These are phyloP conservation scores for Luperina nickerlii DNA, from an alignment of 2,888 invertebrate genomes.

Conservation along the genomic window DNA sequence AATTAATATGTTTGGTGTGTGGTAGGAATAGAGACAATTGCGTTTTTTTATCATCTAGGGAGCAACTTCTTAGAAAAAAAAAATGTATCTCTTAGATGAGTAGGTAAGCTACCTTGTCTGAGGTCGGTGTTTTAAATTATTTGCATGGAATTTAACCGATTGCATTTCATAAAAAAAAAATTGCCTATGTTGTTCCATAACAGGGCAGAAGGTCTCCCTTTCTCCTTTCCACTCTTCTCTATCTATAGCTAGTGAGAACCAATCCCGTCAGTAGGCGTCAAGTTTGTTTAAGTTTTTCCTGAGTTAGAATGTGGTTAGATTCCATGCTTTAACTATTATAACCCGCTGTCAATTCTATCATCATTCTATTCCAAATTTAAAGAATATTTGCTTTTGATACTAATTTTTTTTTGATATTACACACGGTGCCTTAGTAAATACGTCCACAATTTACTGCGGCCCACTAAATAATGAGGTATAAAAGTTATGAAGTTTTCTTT, in stretches of 20 bases:
- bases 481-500: too few relatives aligned
- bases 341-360: background rate
- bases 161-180: background rate
- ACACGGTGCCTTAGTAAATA: background rate
- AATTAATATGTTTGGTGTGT: slow-evolving; percentile 49
- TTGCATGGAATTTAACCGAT: background rate
- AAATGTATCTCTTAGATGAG: background rate
- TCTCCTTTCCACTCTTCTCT: too few relatives aligned
- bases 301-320: background rate
- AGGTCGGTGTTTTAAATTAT: background rate
- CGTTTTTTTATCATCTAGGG: background rate
- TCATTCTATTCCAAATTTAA: background rate
- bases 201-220: too few relatives aligned
- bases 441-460: background rate
- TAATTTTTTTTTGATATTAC: background rate
- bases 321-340: background rate
- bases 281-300: too few relatives aligned
- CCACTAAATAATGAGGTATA: background rate
- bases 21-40: slow-evolving; percentile 5
- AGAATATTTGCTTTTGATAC: background rate
- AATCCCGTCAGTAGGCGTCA: too few relatives aligned
- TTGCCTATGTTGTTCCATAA: too few relatives aligned
- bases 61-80: background rate
- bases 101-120: background rate
- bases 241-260: too few relatives aligned